Conservation (phyloP, 2,113 vertebrate species). For the Thomomys bottae region DNA sequence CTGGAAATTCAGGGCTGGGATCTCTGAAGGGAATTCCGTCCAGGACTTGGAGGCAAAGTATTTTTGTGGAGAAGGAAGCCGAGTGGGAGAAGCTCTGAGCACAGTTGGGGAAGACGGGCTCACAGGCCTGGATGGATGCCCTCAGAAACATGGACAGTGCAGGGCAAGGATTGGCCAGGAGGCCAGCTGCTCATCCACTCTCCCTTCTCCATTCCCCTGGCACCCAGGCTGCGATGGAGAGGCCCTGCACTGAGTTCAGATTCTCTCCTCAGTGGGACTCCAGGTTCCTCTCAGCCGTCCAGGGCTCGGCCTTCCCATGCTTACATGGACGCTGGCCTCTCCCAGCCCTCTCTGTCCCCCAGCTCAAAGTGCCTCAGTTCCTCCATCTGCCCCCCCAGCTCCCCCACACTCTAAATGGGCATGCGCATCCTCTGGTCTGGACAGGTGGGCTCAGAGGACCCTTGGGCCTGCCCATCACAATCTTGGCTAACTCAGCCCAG, state of each 20-base stretch:
- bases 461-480: background rate
- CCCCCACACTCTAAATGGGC: background rate
- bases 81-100: background rate
- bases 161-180: background rate
- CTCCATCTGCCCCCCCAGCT: conserved; percentile 40
- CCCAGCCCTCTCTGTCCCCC: conserved; percentile 5
- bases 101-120: background rate
- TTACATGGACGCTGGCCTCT: conserved; percentile 4
- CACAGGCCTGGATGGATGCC: background rate
- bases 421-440: background rate
- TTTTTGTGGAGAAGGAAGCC: background rate
- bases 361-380: conserved; percentile 79
- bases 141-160: accelerated
- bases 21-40: background rate
- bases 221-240: conserved; percentile 1
- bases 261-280: background rate
- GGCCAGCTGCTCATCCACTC: background rate
- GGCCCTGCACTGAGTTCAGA: background rate
- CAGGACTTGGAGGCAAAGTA: background rate
- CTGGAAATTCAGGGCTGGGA: background rate
- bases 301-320: background rate
- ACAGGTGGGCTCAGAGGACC: background rate
- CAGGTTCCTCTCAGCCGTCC: background rate
- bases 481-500: background rate
- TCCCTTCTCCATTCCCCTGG: background rate